A percentile compares a stretch with the other conserved stretches of the same genome.
phyloP scores from a whole-genome alignment of 2,888 invertebrate genomes.

The Lycocerus yunnanus region DNA sequence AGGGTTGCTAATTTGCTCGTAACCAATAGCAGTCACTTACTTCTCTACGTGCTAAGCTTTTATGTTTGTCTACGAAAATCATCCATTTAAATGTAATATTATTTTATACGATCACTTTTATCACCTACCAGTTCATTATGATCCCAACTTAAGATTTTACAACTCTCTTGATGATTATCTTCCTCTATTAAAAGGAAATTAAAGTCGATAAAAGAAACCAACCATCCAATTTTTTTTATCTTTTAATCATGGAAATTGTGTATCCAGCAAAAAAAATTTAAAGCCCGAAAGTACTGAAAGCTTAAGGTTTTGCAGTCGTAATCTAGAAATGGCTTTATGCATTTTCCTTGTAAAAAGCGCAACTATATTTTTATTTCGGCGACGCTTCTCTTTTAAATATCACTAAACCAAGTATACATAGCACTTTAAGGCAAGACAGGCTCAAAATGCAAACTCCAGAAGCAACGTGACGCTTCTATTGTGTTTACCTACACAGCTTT shows the following conservation, averaged over 20 bases:
- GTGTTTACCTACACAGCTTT: slow-evolving; percentile 51
- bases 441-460: slow-evolving; percentile 25
- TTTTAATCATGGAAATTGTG: not conserved
- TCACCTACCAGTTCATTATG: slow-evolving; percentile 19
- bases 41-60: slow-evolving; percentile 30
- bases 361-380: slow-evolving; percentile 24
- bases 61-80: slow-evolving; percentile 28
- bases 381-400: slow-evolving; percentile 25
- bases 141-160: slow-evolving; percentile 15
- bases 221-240: not conserved
- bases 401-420: slow-evolving; percentile 24
- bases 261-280: not conserved
- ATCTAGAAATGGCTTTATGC: slow-evolving; percentile 14
- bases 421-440: slow-evolving; percentile 18
- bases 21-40: slow-evolving; percentile 28
- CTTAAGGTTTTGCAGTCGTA: slow-evolving; percentile 3
- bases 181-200: not conserved
- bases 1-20: slow-evolving; percentile 31
- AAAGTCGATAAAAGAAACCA: not conserved
- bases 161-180: not conserved
- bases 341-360: slow-evolving; percentile 25
- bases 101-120: slow-evolving; percentile 20
- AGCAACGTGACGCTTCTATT: slow-evolving; percentile 34
- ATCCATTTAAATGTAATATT: slow-evolving; percentile 15
- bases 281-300: not conserved